Conservation (phyloP, 2,113 vertebrate genomes). For the Agapornis roseicollis region DNA sequence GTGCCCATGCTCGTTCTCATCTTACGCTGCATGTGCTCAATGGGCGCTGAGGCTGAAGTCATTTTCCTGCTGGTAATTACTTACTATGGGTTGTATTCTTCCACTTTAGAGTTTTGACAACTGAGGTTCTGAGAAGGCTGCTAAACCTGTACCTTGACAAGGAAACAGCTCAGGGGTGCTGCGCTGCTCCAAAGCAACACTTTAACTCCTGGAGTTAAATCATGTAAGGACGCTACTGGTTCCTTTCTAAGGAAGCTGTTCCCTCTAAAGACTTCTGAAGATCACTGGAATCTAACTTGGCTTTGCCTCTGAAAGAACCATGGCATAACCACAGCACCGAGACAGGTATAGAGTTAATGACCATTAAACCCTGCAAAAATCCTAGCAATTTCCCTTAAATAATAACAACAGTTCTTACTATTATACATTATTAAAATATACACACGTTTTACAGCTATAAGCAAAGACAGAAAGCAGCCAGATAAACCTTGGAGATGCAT, state of each 20-base stretch:
- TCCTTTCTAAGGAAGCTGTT: background rate
- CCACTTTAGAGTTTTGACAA: rapidly evolving
- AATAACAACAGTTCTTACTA: background rate
- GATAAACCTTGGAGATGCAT: background rate
- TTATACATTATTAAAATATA: background rate
- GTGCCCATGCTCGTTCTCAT: background rate
- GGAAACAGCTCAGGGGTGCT: background rate
- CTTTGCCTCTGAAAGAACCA: background rate
- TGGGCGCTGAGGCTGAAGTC: background rate
- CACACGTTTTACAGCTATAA: background rate
- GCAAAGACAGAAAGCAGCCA: rapidly evolving
- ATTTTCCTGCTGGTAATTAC: background rate
- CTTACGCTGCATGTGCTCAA: rapidly evolving
- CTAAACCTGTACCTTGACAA: background rate
- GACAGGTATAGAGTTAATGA: background rate
- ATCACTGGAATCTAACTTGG: background rate
- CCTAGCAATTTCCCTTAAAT: background rate
- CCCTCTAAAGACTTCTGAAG: background rate
- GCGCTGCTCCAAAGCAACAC: background rate
- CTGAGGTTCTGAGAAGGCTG: background rate
- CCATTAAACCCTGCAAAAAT: background rate
- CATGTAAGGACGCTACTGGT: background rate
- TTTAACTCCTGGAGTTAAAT: background rate
- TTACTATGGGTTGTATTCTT: background rate
- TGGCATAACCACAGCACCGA: rapidly evolving